These are phyloP conservation scores for Hyppa rectilinea DNA, from an alignment of 2,888 invertebrate genomes.

Conservation along the genomic window DNA sequence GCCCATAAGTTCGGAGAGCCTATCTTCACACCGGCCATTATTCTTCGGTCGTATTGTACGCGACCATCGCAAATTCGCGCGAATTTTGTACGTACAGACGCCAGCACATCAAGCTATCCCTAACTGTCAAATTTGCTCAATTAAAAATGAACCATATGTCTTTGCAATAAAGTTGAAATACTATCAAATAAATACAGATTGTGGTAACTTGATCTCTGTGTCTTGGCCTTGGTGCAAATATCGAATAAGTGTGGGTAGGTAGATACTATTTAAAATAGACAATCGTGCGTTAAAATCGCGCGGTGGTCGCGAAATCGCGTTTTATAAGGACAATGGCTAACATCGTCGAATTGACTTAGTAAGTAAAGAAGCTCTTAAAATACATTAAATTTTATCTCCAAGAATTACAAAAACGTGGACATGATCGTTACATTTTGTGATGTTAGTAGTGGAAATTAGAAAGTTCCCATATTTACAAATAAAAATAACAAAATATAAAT, in stretches of 20 bases:
- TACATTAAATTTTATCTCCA: slow-evolving; percentile 50
- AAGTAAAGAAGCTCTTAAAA: slow-evolving; percentile 36
- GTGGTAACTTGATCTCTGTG: too few relatives aligned
- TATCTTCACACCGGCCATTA: too few relatives aligned
- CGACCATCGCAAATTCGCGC: background rate
- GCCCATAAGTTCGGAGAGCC: too few relatives aligned
- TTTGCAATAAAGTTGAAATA: too few relatives aligned
- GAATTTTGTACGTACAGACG: background rate
- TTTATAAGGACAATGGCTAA: slow-evolving; percentile 18
- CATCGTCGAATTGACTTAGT: background rate
- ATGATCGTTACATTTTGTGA: slow-evolving; percentile 55
- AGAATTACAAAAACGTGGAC: slow-evolving; percentile 45
- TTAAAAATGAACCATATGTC: too few relatives aligned
- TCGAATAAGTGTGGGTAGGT: too few relatives aligned
- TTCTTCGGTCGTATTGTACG: too few relatives aligned
- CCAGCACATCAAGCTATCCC: too few relatives aligned
- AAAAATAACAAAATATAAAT: slow-evolving; percentile 60
- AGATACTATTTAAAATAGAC: background rate
- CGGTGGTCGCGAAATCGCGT: background rate
- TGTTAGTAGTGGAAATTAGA: slow-evolving; percentile 59
- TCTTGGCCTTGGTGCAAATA: too few relatives aligned
- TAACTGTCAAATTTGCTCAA: too few relatives aligned
- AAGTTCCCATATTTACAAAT: slow-evolving; percentile 63
- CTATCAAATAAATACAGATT: too few relatives aligned
- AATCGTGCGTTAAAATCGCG: background rate